phyloP scores from a whole-genome alignment of 2,888 invertebrate genomes.

The Melipona bicolor region DNA sequence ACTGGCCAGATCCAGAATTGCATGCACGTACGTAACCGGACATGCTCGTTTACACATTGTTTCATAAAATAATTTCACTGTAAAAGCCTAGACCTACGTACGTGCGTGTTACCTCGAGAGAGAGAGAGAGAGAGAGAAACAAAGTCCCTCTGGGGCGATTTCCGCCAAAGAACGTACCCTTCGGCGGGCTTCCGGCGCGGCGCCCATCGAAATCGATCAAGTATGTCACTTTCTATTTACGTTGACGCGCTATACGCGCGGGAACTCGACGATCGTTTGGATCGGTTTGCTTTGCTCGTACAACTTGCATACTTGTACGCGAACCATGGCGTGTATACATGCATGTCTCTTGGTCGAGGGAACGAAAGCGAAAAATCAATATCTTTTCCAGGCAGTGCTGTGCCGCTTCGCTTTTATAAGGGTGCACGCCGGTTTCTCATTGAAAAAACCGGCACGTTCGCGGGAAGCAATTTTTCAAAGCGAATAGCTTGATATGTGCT shows the following conservation, averaged over 20 bases:
- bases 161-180: slow-evolving; percentile 47
- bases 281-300: slow-evolving; percentile 2
- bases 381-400: neutral
- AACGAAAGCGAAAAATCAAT: slow-evolving; percentile 10
- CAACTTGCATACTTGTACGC: neutral
- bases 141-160: slow-evolving; percentile 23
- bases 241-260: slow-evolving; percentile 14
- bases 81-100: slow-evolving; percentile 31
- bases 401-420: neutral
- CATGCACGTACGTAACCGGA: neutral
- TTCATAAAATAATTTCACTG: slow-evolving; percentile 35
- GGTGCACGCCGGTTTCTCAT: neutral
- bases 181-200: slow-evolving; percentile 44
- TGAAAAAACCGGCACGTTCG: neutral
- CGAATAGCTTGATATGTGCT: neutral
- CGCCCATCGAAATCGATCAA: slow-evolving; percentile 54
- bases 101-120: slow-evolving; percentile 3
- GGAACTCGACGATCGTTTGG: neutral
- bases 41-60: slow-evolving; percentile 10
- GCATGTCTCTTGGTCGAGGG: too few relatives aligned
- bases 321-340: neutral
- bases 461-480: neutral
- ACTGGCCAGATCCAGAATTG: neutral
- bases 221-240: slow-evolving; percentile 31
- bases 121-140: slow-evolving; percentile 12